Evolutionary conservation across 2,113 vertebrate species (phyloP).

Genomic region (Tichodroma muraria): DNA sequence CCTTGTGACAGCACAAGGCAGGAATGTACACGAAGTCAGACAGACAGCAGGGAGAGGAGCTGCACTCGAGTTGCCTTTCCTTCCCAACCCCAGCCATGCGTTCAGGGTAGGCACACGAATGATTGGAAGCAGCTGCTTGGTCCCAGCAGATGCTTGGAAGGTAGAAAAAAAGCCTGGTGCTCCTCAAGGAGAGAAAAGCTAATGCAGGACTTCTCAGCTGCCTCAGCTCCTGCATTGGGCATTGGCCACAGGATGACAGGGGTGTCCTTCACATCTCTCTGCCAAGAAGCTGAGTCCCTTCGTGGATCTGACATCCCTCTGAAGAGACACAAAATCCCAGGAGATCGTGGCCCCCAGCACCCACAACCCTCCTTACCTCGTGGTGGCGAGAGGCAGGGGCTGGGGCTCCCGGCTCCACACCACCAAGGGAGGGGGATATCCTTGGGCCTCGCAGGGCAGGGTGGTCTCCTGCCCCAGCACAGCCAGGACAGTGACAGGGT

Average conservation of each 20-base stretch:
- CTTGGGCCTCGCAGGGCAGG: conserved; percentile 82
- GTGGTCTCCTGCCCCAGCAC: conserved; percentile 78
- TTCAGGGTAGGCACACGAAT: not conserved
- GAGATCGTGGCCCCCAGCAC: rapidly evolving
- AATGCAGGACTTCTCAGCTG: rapidly evolving
- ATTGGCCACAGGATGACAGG: not conserved
- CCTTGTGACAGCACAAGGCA: not conserved
- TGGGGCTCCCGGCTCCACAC: conserved; percentile 79
- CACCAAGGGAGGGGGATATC: conserved; percentile 79
- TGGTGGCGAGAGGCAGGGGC: conserved; percentile 64
- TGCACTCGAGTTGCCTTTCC: not conserved
- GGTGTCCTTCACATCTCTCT: not conserved
- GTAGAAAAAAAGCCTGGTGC: not conserved
- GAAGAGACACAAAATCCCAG: not conserved
- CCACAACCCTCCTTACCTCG: conserved; percentile 68
- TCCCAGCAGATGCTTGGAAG: not conserved
- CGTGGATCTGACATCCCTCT: rapidly evolving
- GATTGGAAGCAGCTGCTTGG: not conserved
- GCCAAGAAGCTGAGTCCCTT: not conserved
- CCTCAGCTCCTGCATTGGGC: not conserved
- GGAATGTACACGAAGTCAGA: not conserved
- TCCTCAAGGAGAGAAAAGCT: not conserved
- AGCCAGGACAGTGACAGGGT: conserved; percentile 64
- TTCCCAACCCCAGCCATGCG: not conserved
- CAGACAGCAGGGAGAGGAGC: not conserved